A percentile compares a stretch with the other conserved stretches of the same genome.
phyloP scores from a whole-genome alignment of 2,888 invertebrate genomes.

The Podabrus alpinus region DNA sequence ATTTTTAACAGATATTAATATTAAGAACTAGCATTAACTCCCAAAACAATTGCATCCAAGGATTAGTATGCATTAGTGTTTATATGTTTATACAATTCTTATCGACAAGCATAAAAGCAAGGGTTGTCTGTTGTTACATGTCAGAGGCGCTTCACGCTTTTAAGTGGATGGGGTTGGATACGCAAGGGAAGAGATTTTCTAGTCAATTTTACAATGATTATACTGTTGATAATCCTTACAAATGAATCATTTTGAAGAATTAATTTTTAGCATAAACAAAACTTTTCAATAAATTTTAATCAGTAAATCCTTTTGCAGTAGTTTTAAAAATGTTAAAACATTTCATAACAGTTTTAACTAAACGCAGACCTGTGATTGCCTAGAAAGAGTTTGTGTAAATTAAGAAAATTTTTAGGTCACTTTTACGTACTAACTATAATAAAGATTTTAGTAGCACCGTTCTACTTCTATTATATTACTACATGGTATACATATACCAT shows the following conservation, averaged over 20 bases:
- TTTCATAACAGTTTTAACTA: no score
- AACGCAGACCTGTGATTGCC: no score
- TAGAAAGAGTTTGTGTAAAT: no score
- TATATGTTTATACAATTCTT: constrained; percentile 51
- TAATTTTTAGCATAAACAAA: neutral
- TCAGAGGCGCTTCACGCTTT: constrained; percentile 41
- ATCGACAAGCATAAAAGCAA: constrained; percentile 33
- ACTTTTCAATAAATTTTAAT: neutral
- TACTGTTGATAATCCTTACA: constrained; percentile 41
- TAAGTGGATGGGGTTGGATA: constrained; percentile 45
- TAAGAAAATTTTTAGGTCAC: no score
- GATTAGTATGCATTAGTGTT: constrained; percentile 50
- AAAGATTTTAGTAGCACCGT: no score
- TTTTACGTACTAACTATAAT: no score
- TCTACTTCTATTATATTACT: no score
- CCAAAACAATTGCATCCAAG: constrained; percentile 10
- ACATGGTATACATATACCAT: no score
- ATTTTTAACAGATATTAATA: no score
- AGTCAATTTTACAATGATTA: constrained; percentile 54
- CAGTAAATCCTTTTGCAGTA: neutral
- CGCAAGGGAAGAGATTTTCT: constrained; percentile 52
- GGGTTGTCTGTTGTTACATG: constrained; percentile 32
- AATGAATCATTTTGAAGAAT: neutral
- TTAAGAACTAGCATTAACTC: neutral
- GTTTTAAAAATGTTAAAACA: no score